Conservation (phyloP, 2,113 vertebrate genomes). For the Actenoides hombroni region DNA sequence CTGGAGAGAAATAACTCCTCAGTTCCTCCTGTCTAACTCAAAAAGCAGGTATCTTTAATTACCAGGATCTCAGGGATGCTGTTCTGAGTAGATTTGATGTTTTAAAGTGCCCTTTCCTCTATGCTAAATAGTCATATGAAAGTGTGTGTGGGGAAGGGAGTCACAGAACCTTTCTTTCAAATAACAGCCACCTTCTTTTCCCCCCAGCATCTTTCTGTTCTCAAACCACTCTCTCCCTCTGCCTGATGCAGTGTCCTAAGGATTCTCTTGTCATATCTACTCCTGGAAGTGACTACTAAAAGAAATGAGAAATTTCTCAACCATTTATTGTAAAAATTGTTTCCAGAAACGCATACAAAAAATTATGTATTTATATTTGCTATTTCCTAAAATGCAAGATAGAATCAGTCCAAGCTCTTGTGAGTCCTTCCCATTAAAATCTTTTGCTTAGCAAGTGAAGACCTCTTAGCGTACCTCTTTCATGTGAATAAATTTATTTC, state of each 20-base stretch:
- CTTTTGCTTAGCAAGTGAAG: neutral
- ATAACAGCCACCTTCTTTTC: neutral
- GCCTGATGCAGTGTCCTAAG: neutral
- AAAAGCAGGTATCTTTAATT: neutral
- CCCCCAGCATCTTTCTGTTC: neutral
- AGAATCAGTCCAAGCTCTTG: neutral
- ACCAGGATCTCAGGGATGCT: neutral
- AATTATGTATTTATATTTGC: neutral
- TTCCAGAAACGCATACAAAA: neutral
- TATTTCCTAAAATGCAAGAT: neutral
- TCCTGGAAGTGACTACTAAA: neutral
- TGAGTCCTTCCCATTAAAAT: neutral
- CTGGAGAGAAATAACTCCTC: neutral
- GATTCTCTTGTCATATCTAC: neutral
- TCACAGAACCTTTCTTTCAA: neutral
- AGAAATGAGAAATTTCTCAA: neutral
- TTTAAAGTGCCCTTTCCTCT: neutral
- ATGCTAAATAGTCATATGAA: neutral
- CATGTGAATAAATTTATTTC: conserved; percentile 6
- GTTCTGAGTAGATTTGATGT: neutral
- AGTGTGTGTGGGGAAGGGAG: neutral
- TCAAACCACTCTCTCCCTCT: neutral
- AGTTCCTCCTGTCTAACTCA: neutral
- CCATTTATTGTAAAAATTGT: neutral
- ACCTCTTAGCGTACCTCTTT: neutral